Base-by-base conservation (phyloP, 2,888 invertebrate genomes). In the Hecatera dysodea region DNA sequence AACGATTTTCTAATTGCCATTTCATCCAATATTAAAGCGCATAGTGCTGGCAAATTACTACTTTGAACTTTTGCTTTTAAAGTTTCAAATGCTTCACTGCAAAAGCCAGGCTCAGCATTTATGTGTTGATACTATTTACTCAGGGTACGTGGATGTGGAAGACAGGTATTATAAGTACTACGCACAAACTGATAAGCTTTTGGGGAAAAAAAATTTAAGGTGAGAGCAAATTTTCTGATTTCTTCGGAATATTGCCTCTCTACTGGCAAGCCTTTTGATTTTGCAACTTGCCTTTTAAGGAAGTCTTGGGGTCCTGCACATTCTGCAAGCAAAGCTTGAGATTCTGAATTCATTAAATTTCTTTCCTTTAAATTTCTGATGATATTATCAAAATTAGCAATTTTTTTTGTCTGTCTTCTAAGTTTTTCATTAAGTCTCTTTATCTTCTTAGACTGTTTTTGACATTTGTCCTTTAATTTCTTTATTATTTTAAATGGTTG, bases 1-100 rank as follows among this genome's bases (percentile, higher is more conserved):
- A 61, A 15, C 22, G 39, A 44, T 24, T 67, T 60, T 36, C 46
- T 67, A n/a, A 67, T 67, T 17, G 67, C 52, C 60, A 69, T 69
- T 56, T 70, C 65, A 44, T 59, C 59, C 2, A 70, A 42, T 6
- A 65, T 42, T 44, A 70, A 39, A 17, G 69, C 42, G 3, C 69
- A 65, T 2, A 57, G 27, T 22, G 65, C 33, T 33, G 56, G 57
- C 11, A 17, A 42, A 39, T 65, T 0, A 42, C 57, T 44, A 24
- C 39, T 22, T 33, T 39, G 19, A 52, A 39, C 59, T 60, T 59
- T 66, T 19, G 48, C 44, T 46, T 70, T 53, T 57, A 70, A 39
- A 24, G 52, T 27, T 0, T 60, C 44, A 59, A 70, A 66, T n/a
- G 66, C 42, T 53, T 66, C 66, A 42, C 19, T 52, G 36, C 53